Conservation (phyloP, 2,888 invertebrate genomes). For the Acleris cristana region DNA sequence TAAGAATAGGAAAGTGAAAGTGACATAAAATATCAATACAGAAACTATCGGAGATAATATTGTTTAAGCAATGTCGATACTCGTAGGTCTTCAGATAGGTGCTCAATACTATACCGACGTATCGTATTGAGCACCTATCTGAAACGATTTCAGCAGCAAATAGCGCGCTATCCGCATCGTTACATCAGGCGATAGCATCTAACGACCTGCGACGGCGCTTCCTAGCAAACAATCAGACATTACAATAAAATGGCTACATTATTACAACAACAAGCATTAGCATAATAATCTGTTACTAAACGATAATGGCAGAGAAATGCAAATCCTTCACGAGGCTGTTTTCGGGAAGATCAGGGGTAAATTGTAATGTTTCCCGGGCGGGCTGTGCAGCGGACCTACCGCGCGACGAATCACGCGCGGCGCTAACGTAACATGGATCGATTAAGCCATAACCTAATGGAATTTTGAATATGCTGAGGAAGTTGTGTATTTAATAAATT, state of each 20-base stretch:
- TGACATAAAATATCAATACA: too few species aligned
- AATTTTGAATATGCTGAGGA: neutral
- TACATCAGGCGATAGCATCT: slow-evolving; percentile 20
- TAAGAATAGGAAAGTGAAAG: too few species aligned
- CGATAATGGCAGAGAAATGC: slow-evolving; percentile 33
- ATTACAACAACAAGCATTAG: slow-evolving; percentile 25
- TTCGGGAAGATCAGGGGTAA: slow-evolving; percentile 40
- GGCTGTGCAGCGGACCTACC: slow-evolving; percentile 29
- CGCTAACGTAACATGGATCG: neutral
- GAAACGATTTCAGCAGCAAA: slow-evolving; percentile 15
- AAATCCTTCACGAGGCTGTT: slow-evolving; percentile 31
- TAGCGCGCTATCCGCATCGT: slow-evolving; percentile 7
- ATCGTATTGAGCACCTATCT: neutral
- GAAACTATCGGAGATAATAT: too few species aligned
- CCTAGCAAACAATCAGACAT: slow-evolving; percentile 14
- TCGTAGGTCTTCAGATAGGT: too few species aligned
- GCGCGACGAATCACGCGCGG: neutral
- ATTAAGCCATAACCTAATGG: slow-evolving; percentile 8
- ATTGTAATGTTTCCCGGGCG: slow-evolving; percentile 55
- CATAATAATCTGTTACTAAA: slow-evolving; percentile 37
- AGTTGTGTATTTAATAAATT: too few species aligned
- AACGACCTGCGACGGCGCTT: slow-evolving; percentile 8
- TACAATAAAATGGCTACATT: slow-evolving; percentile 24
- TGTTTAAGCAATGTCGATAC: too few species aligned
- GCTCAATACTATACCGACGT: too few species aligned